Conservation (phyloP, 1,140 invertebrate genomes). For the Plodia interpunctella region DNA sequence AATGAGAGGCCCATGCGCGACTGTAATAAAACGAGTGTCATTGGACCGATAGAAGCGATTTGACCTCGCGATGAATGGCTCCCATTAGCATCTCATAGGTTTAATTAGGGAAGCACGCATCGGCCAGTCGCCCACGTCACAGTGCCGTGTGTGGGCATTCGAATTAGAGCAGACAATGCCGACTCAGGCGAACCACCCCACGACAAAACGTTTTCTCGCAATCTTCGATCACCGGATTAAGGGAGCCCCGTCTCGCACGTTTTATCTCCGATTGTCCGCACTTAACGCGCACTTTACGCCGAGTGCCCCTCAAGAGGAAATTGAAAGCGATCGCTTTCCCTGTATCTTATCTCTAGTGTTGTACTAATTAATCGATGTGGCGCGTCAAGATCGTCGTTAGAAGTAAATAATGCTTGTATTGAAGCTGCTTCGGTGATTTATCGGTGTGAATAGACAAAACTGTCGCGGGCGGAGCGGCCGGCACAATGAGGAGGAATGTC, state of each 20-base stretch:
- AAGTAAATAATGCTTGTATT: constrained; percentile 68
- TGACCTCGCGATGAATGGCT: constrained; percentile 44
- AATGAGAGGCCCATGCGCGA: constrained; percentile 31
- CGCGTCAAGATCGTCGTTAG: constrained; percentile 55
- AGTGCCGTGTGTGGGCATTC: constrained; percentile 50
- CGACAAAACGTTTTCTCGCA: constrained; percentile 75
- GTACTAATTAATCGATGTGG: constrained; percentile 74
- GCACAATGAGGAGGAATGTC: constrained; percentile 72
- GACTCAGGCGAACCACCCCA: constrained; percentile 60
- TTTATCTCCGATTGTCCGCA: constrained; percentile 75
- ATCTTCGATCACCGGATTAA: constrained; percentile 76
- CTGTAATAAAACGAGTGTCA: constrained; percentile 24
- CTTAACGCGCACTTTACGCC: constrained; percentile 73
- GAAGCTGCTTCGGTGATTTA: constrained; percentile 63
- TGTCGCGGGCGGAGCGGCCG: constrained; percentile 63
- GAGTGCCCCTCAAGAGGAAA: constrained; percentile 73
- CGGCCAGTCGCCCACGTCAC: constrained; percentile 48
- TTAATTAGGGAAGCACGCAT: constrained; percentile 58
- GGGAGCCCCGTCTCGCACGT: constrained; percentile 71
- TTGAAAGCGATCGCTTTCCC: constrained; percentile 75
- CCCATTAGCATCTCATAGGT: constrained; percentile 56
- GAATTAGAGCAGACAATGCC: constrained; percentile 70
- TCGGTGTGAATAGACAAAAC: constrained; percentile 72
- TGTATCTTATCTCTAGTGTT: constrained; percentile 73
- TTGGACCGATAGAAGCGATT: constrained; percentile 25